A percentile compares a stretch with the other conserved stretches of the same genome.
phyloP scores from a whole-genome alignment of 2,113 vertebrate genomes.

The Scomber scombrus region DNA sequence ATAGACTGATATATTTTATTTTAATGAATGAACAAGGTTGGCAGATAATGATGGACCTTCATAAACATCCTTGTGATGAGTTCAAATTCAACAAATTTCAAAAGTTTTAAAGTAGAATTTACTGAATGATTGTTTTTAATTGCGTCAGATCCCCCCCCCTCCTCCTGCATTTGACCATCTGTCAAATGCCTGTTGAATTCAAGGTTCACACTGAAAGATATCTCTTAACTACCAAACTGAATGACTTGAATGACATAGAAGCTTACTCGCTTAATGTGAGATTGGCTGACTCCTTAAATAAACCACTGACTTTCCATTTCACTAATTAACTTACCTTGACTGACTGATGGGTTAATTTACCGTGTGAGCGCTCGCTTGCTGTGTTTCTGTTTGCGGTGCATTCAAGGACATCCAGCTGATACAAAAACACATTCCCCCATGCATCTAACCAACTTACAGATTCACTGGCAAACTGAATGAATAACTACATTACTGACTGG shows the following conservation, averaged over 20 bases:
- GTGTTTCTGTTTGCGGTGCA: slow-evolving; percentile 24
- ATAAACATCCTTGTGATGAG: no score
- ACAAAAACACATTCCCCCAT: slow-evolving; percentile 36
- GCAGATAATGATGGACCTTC: no score
- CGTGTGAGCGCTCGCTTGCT: slow-evolving; percentile 4
- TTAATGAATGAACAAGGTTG: no score
- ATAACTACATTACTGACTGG: slow-evolving; percentile 62
- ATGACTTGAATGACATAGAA: not conserved
- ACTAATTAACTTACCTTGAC: slow-evolving; percentile 33
- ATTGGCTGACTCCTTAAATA: slow-evolving; percentile 13
- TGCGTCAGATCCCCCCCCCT: no score
- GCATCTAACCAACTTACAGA: slow-evolving; percentile 54
- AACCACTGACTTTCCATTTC: slow-evolving; percentile 32
- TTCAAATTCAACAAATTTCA: no score
- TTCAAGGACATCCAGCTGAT: slow-evolving; percentile 60
- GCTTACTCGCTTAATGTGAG: no score
- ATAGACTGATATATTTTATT: no score
- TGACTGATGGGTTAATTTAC: slow-evolving; percentile 40
- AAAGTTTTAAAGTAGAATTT: not conserved
- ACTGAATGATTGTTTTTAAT: not conserved
- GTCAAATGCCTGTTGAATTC: not conserved
- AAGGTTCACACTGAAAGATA: not conserved
- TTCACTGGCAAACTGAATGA: slow-evolving; percentile 46
- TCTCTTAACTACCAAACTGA: not conserved
- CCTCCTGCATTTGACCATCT: not conserved